Base-by-base conservation (phyloP, 2,797 vertebrate species). In the Cyclopterus lumpus region DNA sequence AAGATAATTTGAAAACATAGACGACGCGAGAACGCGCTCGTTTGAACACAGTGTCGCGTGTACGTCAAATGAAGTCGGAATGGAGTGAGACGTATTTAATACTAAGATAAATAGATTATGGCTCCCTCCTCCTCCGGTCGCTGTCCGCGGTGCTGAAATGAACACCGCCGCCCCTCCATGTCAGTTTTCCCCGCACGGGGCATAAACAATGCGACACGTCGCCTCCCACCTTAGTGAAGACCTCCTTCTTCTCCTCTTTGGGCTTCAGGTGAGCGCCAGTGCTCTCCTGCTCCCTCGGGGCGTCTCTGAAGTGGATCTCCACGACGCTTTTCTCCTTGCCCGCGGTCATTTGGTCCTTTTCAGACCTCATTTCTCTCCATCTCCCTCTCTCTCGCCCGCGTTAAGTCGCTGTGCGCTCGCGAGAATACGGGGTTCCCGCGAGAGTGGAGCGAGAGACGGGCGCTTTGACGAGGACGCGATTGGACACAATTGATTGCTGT, bases 231-330 rank as follows among this genome's bases (percentile, higher is more conserved):
- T 95, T 95, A 0, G 94, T 93, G 14, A 95, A 96, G 34, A 95
- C 85, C 87, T 96, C 95, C 48, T 93, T 96, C 86, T 95, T 96
- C 88, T 96, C 95, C 44, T 96, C 95, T 53, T 95, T 96, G 78
- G 91, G 93, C 75, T 95, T 96, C 3, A 73, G 57, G 74, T 88
- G 93, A 3, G 81, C 84, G 0, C 84, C 62, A 0, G 53, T 34
- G 76, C 70, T 89, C 11, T 96, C 95, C 65, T 93, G 94, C 14
- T 95, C 95, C 42, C 94, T 89, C 1, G 88, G 91, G 20, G 90
- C 36, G 77, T 96, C 94, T 63, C 93, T 87, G 10, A 95, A 94
- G 63, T 95, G 94, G 14, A 96, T 93, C 54, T 96, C 95, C 8
- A 95, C 94, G 77, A 89, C 84, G 71, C 86, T 85, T 79, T 93